Base-by-base conservation (phyloP, 2,113 vertebrate species). In the Pimephales promelas region DNA sequence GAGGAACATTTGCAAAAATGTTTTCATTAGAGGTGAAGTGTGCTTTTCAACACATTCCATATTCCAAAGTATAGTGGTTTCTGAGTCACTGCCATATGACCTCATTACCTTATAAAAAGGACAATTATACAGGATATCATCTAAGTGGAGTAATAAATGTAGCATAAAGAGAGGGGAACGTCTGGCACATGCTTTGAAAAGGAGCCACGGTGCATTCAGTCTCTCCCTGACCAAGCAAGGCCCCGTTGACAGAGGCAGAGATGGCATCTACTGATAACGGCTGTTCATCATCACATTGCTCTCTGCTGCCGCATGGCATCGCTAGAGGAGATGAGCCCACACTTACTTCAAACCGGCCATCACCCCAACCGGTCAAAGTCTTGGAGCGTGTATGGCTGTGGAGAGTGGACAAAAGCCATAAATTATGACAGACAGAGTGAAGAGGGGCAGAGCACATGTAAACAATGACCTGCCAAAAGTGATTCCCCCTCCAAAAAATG, bases 191-290 rank as follows among this genome's bases (percentile, higher is more conserved):
- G 88, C 91, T 93, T 94, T 93, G 92, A 93, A 94, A 92, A 90
- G 87, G 49, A 88, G 91, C 93, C 79, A 22, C 31, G 18, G 84
- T 84, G 86, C 86, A 78, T 78, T 89, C 73, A 88, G 90, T 70
- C 85, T 79, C 86, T 87, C 89, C 89, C 84, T 89, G 90, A 91
- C 91, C 89, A 88, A 87, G 90, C 87, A 89, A 90, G 87, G 87
- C 89, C 73, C 81, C n/a, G 91, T 89, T 94, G 93, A 94, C 91
- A 94, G 88, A 81, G 73, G 73, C 81, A 83, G 89, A 93, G 93
- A 94, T 92, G 92, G 90, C 89, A 92, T 91, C 86, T 90, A 90
- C 90, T 91, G 93, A 94, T 94, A 94, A 89, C n/a, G 7, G 82
- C 89, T 88, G 87, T 90, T 94, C 90, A 93, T 93, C 93, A 93